These are phyloP conservation scores for Scaptomyza hsui DNA, from an alignment of 1,140 invertebrate species.

Conservation along the genomic window DNA sequence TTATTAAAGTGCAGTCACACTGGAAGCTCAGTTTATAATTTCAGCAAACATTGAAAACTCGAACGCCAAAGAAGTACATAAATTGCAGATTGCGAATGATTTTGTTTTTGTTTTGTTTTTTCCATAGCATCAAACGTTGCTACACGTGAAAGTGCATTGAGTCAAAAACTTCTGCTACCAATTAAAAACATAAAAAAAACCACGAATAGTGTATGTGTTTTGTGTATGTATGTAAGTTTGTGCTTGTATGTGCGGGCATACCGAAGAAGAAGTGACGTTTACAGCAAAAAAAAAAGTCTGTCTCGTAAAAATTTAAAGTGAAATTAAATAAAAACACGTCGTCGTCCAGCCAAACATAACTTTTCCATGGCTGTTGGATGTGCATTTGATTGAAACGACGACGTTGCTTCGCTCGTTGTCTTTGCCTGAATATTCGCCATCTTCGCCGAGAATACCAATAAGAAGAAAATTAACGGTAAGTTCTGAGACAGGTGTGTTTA, in stretches of 20 bases:
- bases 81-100: slow-evolving; percentile 39
- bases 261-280: slow-evolving; percentile 64
- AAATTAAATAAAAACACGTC: slow-evolving; percentile 43
- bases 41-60: slow-evolving; percentile 49
- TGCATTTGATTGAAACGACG: slow-evolving; percentile 39
- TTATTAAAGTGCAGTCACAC: slow-evolving; percentile 34
- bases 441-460: slow-evolving; percentile 42
- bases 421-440: slow-evolving; percentile 29
- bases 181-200: slow-evolving; percentile 44
- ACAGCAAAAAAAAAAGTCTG: slow-evolving; percentile 51
- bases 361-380: slow-evolving; percentile 37
- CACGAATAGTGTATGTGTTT: slow-evolving; percentile 39
- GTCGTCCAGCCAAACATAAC: slow-evolving; percentile 13
- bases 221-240: slow-evolving; percentile 26
- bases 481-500: slow-evolving; percentile 42
- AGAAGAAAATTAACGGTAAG: slow-evolving; percentile 48
- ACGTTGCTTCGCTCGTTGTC: slow-evolving; percentile 42
- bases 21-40: slow-evolving; percentile 50
- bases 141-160: slow-evolving; percentile 17
- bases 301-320: slow-evolving; percentile 64
- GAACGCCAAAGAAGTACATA: slow-evolving; percentile 33
- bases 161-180: slow-evolving; percentile 2
- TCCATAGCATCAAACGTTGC: slow-evolving; percentile 16
- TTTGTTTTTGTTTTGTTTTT: slow-evolving; percentile 50
- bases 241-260: slow-evolving; percentile 36